Evolutionary conservation across 1,140 invertebrate species (phyloP).

Genomic region (Aradophagus sp.): DNA sequence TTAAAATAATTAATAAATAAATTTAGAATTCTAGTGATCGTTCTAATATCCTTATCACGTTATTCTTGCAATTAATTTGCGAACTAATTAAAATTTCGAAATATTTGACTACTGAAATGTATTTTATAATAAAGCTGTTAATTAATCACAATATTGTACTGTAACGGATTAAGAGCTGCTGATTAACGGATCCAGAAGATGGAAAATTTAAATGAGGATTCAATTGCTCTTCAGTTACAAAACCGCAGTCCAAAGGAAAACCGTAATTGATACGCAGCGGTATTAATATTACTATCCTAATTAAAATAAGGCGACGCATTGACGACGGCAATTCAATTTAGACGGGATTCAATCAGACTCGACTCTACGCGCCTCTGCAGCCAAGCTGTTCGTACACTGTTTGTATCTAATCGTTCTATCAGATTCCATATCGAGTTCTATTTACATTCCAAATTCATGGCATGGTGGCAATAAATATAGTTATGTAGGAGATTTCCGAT

Average conservation of each 20-base stretch:
- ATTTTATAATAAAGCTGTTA: neutral
- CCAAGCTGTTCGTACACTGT: conserved; percentile 53
- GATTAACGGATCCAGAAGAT: too few species aligned
- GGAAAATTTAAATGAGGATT: too few species aligned
- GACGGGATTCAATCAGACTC: conserved; percentile 56
- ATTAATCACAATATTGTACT: too few species aligned
- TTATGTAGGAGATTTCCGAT: conserved; percentile 55
- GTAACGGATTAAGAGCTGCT: too few species aligned
- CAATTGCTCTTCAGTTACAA: conserved; percentile 2
- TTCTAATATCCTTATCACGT: too few species aligned
- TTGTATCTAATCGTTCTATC: conserved; percentile 58
- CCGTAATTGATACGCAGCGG: conserved; percentile 21
- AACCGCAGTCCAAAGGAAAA: conserved; percentile 23
- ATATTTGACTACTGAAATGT: conserved; percentile 3
- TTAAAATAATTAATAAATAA: too few species aligned
- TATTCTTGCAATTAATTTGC: too few species aligned
- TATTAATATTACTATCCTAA: conserved; percentile 50
- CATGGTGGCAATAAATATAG: conserved; percentile 56
- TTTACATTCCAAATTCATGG: conserved; percentile 58
- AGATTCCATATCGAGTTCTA: conserved; percentile 53
- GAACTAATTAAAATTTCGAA: too few species aligned
- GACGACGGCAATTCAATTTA: conserved; percentile 54
- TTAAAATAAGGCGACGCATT: conserved; percentile 46
- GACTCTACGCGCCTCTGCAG: conserved; percentile 17
- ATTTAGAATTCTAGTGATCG: too few species aligned